These are phyloP conservation scores for Rhea americana DNA, from an alignment of 2,113 vertebrate species.

Conservation along the genomic window DNA sequence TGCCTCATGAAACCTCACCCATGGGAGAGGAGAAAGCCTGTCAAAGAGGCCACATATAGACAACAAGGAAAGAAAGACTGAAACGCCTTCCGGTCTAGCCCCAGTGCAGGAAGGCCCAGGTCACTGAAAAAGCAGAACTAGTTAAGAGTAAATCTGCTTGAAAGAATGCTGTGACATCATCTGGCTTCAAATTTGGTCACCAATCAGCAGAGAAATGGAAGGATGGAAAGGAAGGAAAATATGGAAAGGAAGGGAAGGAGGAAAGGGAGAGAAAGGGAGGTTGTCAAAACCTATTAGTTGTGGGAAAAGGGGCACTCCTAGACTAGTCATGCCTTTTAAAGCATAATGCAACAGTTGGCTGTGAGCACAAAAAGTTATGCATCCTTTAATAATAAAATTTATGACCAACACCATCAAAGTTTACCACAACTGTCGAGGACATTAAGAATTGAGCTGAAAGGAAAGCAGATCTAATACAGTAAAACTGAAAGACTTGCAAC, in stretches of 20 bases:
- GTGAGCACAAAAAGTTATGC: neutral
- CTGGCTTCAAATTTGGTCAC: neutral
- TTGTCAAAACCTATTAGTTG: neutral
- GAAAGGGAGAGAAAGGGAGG: neutral
- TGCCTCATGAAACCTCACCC: neutral
- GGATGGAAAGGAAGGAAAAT: neutral
- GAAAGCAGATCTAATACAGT: neutral
- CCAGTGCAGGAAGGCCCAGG: neutral
- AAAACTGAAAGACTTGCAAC: constrained; percentile 11
- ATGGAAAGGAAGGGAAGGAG: neutral
- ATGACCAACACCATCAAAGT: constrained; percentile 4
- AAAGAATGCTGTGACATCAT: neutral
- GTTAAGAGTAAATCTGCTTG: neutral
- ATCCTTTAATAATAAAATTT: constrained; percentile 18
- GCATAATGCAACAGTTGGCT: neutral
- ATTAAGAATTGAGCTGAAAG: neutral
- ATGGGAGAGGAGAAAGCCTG: neutral
- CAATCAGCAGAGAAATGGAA: neutral
- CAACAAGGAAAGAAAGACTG: neutral
- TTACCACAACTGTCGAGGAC: neutral
- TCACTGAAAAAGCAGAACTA: neutral
- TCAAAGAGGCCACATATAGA: neutral
- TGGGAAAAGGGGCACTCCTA: neutral
- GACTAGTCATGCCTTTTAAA: neutral
- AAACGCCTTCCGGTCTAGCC: neutral